phyloP scores from a whole-genome alignment of 2,888 invertebrate species.

The Hydraecia micacea region DNA sequence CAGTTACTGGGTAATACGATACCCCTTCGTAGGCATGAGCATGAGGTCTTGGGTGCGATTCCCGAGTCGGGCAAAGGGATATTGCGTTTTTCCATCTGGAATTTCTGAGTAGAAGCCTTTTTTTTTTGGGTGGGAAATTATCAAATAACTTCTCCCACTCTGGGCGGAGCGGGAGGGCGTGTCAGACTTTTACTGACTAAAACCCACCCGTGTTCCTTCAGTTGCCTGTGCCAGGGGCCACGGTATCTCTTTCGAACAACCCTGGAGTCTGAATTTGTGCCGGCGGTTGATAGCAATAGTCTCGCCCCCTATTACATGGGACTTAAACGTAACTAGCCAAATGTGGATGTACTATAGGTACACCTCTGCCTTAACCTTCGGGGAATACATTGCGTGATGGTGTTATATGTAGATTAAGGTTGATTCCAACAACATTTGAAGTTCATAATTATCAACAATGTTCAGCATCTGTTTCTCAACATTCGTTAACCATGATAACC shows the following conservation, averaged over 20 bases:
- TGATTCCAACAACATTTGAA: neutral
- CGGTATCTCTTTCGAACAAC: neutral
- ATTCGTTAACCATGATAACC: neutral
- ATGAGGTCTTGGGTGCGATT: neutral
- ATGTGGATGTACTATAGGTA: neutral
- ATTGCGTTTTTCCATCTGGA: neutral
- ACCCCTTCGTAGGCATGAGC: too few relatives aligned
- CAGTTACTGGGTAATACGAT: too few relatives aligned
- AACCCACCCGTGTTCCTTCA: too few relatives aligned
- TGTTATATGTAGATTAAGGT: neutral
- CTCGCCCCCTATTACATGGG: neutral
- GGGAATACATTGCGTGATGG: neutral
- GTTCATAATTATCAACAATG: neutral
- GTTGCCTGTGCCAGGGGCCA: too few relatives aligned
- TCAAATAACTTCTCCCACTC: too few relatives aligned
- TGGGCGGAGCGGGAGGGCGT: too few relatives aligned
- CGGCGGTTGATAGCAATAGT: neutral
- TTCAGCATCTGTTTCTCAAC: neutral
- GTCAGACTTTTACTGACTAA: too few relatives aligned
- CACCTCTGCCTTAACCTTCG: neutral
- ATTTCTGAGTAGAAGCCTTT: neutral
- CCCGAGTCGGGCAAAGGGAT: neutral
- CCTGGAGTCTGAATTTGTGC: neutral
- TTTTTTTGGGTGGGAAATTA: too few relatives aligned
- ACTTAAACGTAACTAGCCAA: neutral